These are phyloP conservation scores for Gracilinanus agilis DNA, from an alignment of 2,113 vertebrate genomes.

Conservation along the genomic window DNA sequence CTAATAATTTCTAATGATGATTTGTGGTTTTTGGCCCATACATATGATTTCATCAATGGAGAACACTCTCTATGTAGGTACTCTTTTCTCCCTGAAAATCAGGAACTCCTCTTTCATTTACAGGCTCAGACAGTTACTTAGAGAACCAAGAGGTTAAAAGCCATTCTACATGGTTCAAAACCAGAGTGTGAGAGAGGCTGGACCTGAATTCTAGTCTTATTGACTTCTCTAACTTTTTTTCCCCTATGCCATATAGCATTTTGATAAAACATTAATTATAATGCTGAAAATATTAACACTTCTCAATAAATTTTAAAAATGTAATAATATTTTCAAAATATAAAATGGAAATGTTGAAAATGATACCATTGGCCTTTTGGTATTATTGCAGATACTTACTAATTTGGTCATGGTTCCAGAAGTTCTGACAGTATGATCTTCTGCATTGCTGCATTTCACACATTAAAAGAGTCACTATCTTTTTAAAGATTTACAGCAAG, in stretches of 20 bases:
- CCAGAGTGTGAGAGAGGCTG: not conserved
- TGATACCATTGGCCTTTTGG: not conserved
- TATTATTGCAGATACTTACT: not conserved
- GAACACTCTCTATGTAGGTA: not conserved
- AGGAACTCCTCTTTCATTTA: not conserved
- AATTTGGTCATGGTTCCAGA: not conserved
- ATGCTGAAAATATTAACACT: not conserved
- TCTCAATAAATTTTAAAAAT: not conserved
- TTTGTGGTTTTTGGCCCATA: not conserved
- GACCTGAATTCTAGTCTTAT: not conserved
- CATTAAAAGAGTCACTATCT: not conserved
- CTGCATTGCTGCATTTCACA: not conserved
- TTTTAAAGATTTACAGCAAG: not conserved
- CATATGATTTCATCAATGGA: not conserved
- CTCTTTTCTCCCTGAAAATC: not conserved
- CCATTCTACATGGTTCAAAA: not conserved
- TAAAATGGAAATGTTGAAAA: not conserved
- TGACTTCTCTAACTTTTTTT: not conserved
- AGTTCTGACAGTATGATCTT: not conserved
- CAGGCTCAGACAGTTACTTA: not conserved
- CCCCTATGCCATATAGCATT: not conserved
- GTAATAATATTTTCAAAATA: not conserved
- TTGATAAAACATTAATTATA: too few species aligned
- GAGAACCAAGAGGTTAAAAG: not conserved
- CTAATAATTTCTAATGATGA: not conserved